Evolutionary conservation across 2,888 invertebrate species (phyloP), one percentile per base, ranked within the genome.

Genomic region (Lepidocyrtinus sp.): DNA sequence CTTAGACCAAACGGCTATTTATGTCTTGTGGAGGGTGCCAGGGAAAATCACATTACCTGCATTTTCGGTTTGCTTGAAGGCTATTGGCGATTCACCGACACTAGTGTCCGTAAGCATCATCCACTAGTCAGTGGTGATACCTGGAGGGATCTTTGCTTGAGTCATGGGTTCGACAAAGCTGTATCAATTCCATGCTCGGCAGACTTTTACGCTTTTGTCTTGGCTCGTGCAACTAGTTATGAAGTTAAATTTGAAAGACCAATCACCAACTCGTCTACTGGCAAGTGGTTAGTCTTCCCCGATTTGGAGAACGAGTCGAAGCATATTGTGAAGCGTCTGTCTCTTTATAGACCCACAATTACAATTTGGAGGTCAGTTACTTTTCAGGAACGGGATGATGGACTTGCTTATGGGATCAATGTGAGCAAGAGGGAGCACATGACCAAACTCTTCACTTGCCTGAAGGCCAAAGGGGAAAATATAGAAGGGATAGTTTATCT

Each of bases 61-160:
- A 68, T 80, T 46, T 82, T 82, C 62, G 82, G 82, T 2, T 59
- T 61, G 0, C 46, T 82, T 22, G 80, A 80, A 24, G 82, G 82
- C 26, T 82, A 75, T 69, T 82, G 82, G 82, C 68, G 79, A 62
- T 80, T 67, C 24, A n/a, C n/a, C 12, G 82, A 82, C 36, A 74
- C 65, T 5, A 64, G 67, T 15, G 63, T 82, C 1, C 61, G 82
- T 7, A 65, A 74, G 2, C 75, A 63, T 62, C 70, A 79, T 25
- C 75, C 75, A n/a, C 63, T 78, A 5, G 75, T 82, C 3, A 24
- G 17, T 0, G 67, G 67, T 1, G 64, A 72, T 0, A 72, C 71
- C 7, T 82, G 82, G 82, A 50, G 21, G 17, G 46, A 15, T 19
- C 67, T 82, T 17, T 55, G 78, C 21, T 9, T 26, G 7, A 25